A percentile compares a stretch with the other conserved stretches of the same genome.
Conservation (phyloP, 2,797 vertebrate species). For the Poeciliopsis gracilis region DNA sequence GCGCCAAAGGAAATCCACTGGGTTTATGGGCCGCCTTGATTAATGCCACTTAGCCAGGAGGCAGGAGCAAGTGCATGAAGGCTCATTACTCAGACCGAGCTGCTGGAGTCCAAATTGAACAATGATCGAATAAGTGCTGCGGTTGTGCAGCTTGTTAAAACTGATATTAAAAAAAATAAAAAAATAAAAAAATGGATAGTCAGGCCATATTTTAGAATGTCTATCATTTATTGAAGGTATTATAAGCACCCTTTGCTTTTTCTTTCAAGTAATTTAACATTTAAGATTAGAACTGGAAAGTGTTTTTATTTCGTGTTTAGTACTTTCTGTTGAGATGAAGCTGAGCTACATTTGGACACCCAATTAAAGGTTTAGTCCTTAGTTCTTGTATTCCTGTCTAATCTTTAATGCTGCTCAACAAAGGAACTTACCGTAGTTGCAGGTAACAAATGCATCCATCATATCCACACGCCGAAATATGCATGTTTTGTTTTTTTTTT, state of each 20-base stretch:
- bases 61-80: conserved; percentile 15
- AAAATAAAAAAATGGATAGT: conserved; percentile 27
- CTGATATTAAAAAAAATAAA: conserved; percentile 29
- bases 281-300: conserved; percentile 6
- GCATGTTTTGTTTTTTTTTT: no score
- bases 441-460: background rate
- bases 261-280: background rate
- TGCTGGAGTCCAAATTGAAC: conserved; percentile 17
- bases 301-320: background rate
- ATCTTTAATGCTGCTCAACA: background rate
- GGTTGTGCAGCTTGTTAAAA: conserved; percentile 19
- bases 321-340: background rate
- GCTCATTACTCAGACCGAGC: conserved; percentile 50
- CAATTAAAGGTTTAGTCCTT: background rate
- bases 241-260: conserved; percentile 11
- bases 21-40: conserved; percentile 48
- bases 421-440: background rate
- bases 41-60: conserved; percentile 49
- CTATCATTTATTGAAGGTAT: background rate
- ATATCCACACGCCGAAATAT: background rate
- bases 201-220: conserved; percentile 15
- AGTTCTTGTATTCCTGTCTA: background rate
- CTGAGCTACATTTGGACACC: background rate
- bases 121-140: conserved; percentile 29
- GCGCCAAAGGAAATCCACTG: conserved; percentile 42